phyloP scores from a whole-genome alignment of 2,113 vertebrate genomes.

The Oncorhynchus mykiss region DNA sequence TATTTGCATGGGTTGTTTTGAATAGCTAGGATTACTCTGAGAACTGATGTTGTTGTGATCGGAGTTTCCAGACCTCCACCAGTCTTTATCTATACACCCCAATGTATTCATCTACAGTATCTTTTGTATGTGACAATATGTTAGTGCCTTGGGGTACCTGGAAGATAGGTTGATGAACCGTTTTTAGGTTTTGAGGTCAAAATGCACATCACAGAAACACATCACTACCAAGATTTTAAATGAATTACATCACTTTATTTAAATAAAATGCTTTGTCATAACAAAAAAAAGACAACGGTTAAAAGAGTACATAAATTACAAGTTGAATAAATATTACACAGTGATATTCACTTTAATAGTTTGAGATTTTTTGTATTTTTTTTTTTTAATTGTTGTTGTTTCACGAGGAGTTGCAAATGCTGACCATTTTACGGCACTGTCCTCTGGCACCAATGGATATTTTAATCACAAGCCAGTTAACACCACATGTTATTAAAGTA shows the following conservation, averaged over 20 bases:
- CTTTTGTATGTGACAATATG: background rate
- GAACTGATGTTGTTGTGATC: background rate
- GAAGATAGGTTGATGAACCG: background rate
- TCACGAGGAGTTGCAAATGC: too few species aligned
- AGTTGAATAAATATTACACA: slow-evolving; percentile 99
- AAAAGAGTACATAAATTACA: slow-evolving; percentile 99
- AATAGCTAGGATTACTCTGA: too few species aligned
- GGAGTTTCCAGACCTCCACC: background rate
- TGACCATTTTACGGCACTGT: slow-evolving; percentile 32
- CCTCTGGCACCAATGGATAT: slow-evolving; percentile 59
- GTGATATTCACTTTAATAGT: slow-evolving; percentile 99
- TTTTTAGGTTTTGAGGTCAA: background rate
- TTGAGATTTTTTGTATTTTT: slow-evolving; percentile 80
- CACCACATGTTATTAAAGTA: slow-evolving; percentile 79
- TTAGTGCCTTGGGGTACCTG: background rate
- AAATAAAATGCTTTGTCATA: slow-evolving; percentile 99
- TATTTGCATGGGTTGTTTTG: background rate
- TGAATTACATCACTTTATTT: slow-evolving; percentile 99
- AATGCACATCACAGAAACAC: slow-evolving; percentile 29
- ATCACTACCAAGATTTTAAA: slow-evolving; percentile 57
- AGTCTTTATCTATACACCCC: too few species aligned
- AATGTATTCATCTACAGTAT: background rate
- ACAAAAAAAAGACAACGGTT: slow-evolving; percentile 98
- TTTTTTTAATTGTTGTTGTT: slow-evolving; percentile 43
- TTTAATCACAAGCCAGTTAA: slow-evolving; percentile 83